These are phyloP conservation scores for Hybos culiciformis DNA, from an alignment of 2,888 invertebrate species.

Conservation along the genomic window DNA sequence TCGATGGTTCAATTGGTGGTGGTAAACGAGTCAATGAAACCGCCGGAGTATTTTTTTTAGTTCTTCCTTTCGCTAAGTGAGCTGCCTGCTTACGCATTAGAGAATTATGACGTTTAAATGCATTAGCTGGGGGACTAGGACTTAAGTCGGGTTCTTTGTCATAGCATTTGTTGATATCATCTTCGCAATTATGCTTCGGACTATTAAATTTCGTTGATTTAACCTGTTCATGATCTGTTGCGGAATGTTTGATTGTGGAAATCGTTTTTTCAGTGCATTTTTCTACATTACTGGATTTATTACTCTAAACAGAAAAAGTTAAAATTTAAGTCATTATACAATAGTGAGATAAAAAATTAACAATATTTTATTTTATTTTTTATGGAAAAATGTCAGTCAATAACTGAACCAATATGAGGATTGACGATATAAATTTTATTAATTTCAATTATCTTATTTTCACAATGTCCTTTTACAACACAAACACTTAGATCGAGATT, in stretches of 20 bases:
- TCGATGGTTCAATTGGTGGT: conserved; percentile 59
- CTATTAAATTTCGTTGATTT: conserved; percentile 1
- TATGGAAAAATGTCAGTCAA: too few relatives aligned
- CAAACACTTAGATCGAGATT: too few relatives aligned
- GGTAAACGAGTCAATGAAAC: conserved; percentile 67
- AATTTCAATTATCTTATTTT: too few relatives aligned
- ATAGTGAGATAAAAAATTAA: too few relatives aligned
- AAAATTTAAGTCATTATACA: too few relatives aligned
- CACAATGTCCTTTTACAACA: too few relatives aligned
- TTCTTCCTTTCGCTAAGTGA: conserved; percentile 42
- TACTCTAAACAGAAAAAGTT: too few relatives aligned
- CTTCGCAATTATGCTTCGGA: conserved; percentile 6
- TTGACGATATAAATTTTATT: too few relatives aligned
- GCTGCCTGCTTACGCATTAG: conserved; percentile 46
- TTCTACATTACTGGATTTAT: too few relatives aligned
- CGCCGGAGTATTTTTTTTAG: conserved; percentile 51
- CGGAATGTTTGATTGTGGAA: conserved; percentile 48
- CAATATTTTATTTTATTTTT: too few relatives aligned
- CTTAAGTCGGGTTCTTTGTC: conserved; percentile 33
- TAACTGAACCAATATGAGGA: too few relatives aligned
- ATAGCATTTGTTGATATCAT: conserved; percentile 29
- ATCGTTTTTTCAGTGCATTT: conserved; percentile 77
- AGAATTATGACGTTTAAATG: conserved; percentile 49
- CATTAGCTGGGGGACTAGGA: conserved; percentile 37
- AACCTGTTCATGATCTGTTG: conserved; percentile 13